phyloP scores from a whole-genome alignment of 1,140 invertebrate species.

The Zaprionus inermis region DNA sequence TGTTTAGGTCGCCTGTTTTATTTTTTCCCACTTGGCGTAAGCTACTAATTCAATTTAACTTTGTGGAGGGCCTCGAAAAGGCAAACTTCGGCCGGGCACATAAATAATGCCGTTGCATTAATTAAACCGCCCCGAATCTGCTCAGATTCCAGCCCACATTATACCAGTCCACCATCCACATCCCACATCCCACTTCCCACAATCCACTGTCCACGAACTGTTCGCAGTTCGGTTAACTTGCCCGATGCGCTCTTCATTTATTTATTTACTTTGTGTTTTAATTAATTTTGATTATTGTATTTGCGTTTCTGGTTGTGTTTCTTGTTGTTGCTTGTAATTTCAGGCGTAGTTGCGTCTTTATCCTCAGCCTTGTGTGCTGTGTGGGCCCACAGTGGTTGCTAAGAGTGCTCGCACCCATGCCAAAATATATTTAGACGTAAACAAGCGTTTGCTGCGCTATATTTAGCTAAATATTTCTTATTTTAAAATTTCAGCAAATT shows the following conservation, averaged over 20 bases:
- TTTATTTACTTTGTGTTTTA: conserved; percentile 69
- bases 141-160: conserved; percentile 12
- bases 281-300: conserved; percentile 80
- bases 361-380: neutral
- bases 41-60: conserved; percentile 76
- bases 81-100: conserved; percentile 53
- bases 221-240: conserved; percentile 18
- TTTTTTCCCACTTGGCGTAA: conserved; percentile 30
- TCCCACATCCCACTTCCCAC: neutral
- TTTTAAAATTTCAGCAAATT: neutral
- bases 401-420: neutral
- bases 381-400: neutral
- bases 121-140: conserved; percentile 56
- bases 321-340: conserved; percentile 23
- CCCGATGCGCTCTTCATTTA: conserved; percentile 47
- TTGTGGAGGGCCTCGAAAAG: conserved; percentile 45
- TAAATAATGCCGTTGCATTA: conserved; percentile 77
- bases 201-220: neutral
- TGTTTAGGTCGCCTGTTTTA: neutral
- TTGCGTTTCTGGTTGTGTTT: conserved; percentile 59
- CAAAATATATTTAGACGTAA: too few relatives aligned
- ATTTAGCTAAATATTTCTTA: neutral
- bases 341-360: neutral
- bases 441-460: neutral
- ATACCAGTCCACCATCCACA: neutral